Base-by-base conservation (phyloP, 2,797 vertebrate genomes). In the Mormyrops boulengeri region DNA sequence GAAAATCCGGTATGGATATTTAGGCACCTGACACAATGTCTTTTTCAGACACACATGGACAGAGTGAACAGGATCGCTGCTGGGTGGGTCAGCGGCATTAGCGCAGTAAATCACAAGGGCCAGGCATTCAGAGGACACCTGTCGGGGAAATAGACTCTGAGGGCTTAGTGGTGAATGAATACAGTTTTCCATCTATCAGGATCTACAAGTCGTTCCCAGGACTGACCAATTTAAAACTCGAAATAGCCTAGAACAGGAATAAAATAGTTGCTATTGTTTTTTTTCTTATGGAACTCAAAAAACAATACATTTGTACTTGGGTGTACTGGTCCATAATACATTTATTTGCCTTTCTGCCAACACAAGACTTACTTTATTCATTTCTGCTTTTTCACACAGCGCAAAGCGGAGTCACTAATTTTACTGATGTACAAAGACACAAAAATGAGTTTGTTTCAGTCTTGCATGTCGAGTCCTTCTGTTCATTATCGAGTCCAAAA, bases 401-500 rank as follows among this genome's bases (percentile, higher is more conserved):
- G 41, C 69, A 89, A 88, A 89, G 87, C 49, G n/a, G 38, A 90
- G 88, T 84, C 47, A 89, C 90, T 84, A 90, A 89, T 90, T 88
- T 38, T 88, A 91, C 80, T 90, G 89, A 90, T 87, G 77, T 90
- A 88, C 90, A 80, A 57, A 90, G 88, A 89, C 87, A 89, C 89
- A 91, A 90, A 94, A 94, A 93, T 92, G 92, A 94, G 95, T 95
- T 94, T 94, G 94, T 94, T 93, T 94, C 94, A 93, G 91, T 93
- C 94, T 93, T 95, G 94, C 95, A 93, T 95, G 95, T 95, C 94
- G 92, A 90, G 92, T 92, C 95, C 95, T 92, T 95, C 96, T 96
- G 96, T 93, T 94, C 93, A 92, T 94, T 91, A 92, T 89, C 12
- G 85, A 93, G 94, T 95, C 93, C 95, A 95, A 94, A 90, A 95